Conservation (phyloP, 2,797 vertebrate species). For the Intellagama lesueurii region DNA sequence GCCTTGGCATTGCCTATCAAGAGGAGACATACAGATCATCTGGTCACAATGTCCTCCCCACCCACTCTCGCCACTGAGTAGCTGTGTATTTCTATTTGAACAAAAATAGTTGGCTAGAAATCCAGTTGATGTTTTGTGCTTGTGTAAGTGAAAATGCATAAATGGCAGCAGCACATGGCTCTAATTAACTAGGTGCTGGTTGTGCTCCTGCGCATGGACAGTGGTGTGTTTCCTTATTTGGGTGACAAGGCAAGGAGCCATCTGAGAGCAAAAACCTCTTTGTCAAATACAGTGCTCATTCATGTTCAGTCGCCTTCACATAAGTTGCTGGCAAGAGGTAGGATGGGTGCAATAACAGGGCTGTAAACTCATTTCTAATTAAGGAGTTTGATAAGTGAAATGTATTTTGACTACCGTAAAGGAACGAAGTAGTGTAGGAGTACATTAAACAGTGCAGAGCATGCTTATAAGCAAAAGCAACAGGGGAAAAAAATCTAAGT, state of each 20-base stretch:
- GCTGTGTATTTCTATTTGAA: no score
- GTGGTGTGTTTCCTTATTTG: background rate
- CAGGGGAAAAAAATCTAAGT: background rate
- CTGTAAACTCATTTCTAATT: constrained; percentile 25
- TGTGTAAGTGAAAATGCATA: no score
- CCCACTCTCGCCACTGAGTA: no score
- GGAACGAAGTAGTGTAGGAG: constrained; percentile 31
- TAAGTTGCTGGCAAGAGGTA: background rate
- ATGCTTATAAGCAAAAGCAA: background rate
- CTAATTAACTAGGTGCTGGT: no score
- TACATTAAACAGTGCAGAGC: constrained; percentile 6
- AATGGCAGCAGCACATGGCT: no score
- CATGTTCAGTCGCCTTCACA: background rate
- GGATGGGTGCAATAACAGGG: background rate
- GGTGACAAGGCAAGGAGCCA: no score
- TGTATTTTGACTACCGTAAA: background rate
- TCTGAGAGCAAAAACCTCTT: background rate
- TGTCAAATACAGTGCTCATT: background rate
- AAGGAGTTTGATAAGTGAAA: constrained; percentile 34
- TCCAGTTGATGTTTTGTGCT: no score
- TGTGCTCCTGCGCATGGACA: no score
- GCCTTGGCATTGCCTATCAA: background rate
- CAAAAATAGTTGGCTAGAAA: no score
- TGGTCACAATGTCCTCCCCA: no score
- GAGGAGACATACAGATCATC: background rate